Evolutionary conservation across 2,113 vertebrate genomes (phyloP), one percentile per base, ranked within the genome.

Genomic region (Peucedramus taeniatus): DNA sequence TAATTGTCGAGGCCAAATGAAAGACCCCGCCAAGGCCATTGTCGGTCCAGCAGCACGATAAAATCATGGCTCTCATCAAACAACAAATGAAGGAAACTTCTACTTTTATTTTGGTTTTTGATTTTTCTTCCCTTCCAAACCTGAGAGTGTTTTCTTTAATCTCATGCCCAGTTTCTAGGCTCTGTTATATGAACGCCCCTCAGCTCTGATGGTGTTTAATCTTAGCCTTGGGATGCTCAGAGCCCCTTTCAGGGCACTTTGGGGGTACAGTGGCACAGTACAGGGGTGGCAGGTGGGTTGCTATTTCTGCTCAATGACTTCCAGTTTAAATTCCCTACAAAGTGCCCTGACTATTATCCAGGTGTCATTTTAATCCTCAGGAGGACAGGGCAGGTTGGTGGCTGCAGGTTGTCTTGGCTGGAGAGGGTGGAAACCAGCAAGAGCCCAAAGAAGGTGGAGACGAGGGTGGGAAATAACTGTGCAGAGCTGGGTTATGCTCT

Each of bases 231-330:
- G 93, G 94, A 85, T 90, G 90, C 85, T 89, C 90, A 90, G 94
- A 97, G 74, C 72, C 95, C 83, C 85, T 95, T 94, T 83, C 92
- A 81, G 93, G 97, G 95, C 71, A 45, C 7, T 6, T 23, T 61
- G 23, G 33, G 68, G 61, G 83, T 28, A 16, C 26, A 59, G 6
- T 8, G 79, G 77, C 68, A 56, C 23, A 4, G 63, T 33, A 26
- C 44, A 35, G 56, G 82, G 56, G 47, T 90, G 76, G 66, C 68
- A 87, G 78, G 78, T 65, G 90, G 54, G 63, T 23, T 84, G 78
- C 63, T 97, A 93, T 94, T 97, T 96, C 83, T 95, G 92, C 91
- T 85, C 93, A 90, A 93, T 90, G 93, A 96, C 79, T 97, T 96
- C 83, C n/a, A 87, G 77, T 93, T 97, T 92, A 96, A 97, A 94